These are phyloP conservation scores for Harpalus rufipes DNA, from an alignment of 2,888 invertebrate species.

Conservation along the genomic window DNA sequence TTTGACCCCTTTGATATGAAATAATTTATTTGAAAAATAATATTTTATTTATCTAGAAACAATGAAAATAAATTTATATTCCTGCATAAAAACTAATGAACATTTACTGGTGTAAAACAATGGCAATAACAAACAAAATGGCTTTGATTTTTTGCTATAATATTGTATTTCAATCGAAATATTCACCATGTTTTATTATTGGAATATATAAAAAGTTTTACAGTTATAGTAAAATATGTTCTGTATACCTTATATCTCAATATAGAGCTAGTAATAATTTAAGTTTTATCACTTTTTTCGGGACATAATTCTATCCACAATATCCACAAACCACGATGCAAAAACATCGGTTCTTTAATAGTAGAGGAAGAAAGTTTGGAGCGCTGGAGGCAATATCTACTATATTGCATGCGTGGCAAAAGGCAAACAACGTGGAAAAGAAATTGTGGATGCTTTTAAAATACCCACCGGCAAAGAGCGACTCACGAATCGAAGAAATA, in stretches of 20 bases:
- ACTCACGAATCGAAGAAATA: conserved; percentile 47
- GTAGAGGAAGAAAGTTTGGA: conserved; percentile 20
- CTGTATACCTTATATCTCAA: conserved; percentile 19
- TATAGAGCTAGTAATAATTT: conserved; percentile 22
- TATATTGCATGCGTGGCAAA: conserved; percentile 28
- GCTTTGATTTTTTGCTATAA: background rate
- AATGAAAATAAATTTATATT: background rate
- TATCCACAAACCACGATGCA: conserved; percentile 10
- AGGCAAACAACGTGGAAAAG: conserved; percentile 41
- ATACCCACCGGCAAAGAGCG: conserved; percentile 16
- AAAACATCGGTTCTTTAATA: conserved; percentile 47
- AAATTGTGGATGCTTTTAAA: conserved; percentile 42
- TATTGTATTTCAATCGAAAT: background rate
- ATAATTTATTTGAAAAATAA: no score
- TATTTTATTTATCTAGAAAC: no score
- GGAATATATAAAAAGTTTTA: background rate
- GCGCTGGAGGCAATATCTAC: conserved; percentile 2
- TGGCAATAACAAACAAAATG: background rate
- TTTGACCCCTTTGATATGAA: no score
- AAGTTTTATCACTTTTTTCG: conserved; percentile 29
- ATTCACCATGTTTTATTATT: background rate
- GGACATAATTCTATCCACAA: conserved; percentile 15
- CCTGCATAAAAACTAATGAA: background rate
- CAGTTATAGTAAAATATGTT: conserved; percentile 7
- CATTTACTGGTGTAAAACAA: background rate